A percentile compares a stretch with the other conserved stretches of the same genome.
These are phyloP conservation scores for Morus bassanus DNA, from an alignment of 2,797 vertebrate species.

Conservation along the genomic window DNA sequence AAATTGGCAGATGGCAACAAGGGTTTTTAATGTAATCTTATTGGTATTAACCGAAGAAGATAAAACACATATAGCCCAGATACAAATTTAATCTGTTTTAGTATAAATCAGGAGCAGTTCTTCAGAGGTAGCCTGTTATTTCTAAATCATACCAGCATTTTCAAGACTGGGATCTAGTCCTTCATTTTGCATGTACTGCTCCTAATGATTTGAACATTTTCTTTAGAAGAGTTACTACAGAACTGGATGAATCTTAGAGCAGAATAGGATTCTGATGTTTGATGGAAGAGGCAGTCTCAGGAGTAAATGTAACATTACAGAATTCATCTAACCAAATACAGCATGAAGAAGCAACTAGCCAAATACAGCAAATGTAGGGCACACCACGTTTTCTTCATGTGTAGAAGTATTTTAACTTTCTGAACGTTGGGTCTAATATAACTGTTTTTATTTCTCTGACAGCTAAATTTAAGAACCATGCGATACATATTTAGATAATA, in stretches of 20 bases:
- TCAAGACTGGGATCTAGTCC: background rate
- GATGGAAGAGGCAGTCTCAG: background rate
- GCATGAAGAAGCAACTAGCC: background rate
- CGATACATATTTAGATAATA: background rate
- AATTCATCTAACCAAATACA: background rate
- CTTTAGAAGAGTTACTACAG: background rate
- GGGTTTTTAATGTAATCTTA: background rate
- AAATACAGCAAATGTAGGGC: background rate
- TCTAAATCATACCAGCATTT: background rate
- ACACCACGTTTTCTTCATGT: background rate
- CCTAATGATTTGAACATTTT: background rate
- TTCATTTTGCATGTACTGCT: background rate
- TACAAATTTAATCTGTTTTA: background rate
- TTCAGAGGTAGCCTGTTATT: background rate
- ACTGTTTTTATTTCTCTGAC: background rate
- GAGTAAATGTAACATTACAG: background rate
- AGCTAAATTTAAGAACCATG: background rate
- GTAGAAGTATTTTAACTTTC: background rate
- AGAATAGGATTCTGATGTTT: background rate
- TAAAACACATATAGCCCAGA: background rate
- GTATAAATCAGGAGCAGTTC: background rate
- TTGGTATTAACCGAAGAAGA: background rate
- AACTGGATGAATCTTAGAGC: background rate
- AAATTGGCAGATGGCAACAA: background rate
- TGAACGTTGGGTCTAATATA: background rate